phyloP scores from a whole-genome alignment of 92 coral and sea anemone genomes.

The Muricea muricata region DNA sequence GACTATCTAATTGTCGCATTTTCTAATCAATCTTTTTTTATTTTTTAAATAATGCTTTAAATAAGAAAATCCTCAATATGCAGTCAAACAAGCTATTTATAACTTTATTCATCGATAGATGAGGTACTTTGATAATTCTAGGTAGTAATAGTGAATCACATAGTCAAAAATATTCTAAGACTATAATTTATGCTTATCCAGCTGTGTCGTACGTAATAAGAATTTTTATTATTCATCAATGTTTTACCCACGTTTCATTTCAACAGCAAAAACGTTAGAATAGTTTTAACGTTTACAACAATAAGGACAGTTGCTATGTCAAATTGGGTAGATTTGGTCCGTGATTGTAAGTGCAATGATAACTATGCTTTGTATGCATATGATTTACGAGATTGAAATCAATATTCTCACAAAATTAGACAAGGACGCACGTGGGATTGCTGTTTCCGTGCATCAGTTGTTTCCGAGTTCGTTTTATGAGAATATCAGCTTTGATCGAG shows the following conservation, averaged over 20 bases:
- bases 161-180: no score
- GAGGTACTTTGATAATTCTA: no score
- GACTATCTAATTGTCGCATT: background rate
- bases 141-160: no score
- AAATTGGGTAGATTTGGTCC: background rate
- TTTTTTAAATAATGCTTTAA: background rate
- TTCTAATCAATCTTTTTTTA: background rate
- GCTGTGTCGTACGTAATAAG: background rate
- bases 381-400: slow-evolving; percentile 31
- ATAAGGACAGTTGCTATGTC: background rate
- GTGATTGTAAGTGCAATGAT: background rate
- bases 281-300: background rate
- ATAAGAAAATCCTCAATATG: background rate
- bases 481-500: slow-evolving; percentile 84
- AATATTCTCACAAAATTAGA: slow-evolving; percentile 59
- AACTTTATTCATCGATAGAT: no score
- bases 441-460: slow-evolving; percentile 80
- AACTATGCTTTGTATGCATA: background rate
- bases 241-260: background rate
- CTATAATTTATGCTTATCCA: background rate
- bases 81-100: no score
- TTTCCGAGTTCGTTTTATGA: slow-evolving; percentile 60
- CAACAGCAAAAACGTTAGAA: background rate
- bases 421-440: slow-evolving; percentile 83
- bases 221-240: background rate